Conservation (phyloP, 2,113 vertebrate species). For the Lepidothrix coronata region DNA sequence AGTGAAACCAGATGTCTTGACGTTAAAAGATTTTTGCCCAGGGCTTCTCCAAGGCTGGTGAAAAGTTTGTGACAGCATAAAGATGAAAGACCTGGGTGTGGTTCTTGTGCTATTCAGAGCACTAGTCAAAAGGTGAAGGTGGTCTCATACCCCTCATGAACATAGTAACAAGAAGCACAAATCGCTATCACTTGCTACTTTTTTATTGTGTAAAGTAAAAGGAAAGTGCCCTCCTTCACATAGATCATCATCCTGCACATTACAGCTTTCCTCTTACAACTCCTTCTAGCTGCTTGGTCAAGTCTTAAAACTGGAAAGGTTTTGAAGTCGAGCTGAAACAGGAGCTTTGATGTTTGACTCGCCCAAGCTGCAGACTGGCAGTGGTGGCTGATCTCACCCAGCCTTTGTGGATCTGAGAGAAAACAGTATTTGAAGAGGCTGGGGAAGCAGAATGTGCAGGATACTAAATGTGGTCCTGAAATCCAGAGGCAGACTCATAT, state of each 20-base stretch:
- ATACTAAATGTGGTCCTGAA: not conserved
- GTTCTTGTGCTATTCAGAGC: not conserved
- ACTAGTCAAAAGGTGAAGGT: not conserved
- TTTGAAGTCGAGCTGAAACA: not conserved
- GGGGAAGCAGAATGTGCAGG: not conserved
- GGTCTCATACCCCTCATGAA: not conserved
- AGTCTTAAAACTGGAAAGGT: not conserved
- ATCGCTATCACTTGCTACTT: accelerated
- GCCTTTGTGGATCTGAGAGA: not conserved
- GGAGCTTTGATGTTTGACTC: not conserved
- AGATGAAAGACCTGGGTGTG: not conserved
- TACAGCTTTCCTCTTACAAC: not conserved
- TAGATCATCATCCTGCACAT: not conserved
- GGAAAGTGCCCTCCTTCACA: not conserved
- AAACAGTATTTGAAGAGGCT: not conserved
- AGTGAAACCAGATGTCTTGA: not conserved
- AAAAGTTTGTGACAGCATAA: not conserved
- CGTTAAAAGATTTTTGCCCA: not conserved
- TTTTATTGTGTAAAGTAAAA: not conserved
- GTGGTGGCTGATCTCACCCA: not conserved
- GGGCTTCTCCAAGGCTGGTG: not conserved
- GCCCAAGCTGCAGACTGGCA: not conserved
- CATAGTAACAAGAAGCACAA: not conserved
- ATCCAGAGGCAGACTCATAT: not conserved
- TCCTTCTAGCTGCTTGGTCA: not conserved